phyloP scores from a whole-genome alignment of 2,113 vertebrate genomes.

The Sebastes fasciatus region DNA sequence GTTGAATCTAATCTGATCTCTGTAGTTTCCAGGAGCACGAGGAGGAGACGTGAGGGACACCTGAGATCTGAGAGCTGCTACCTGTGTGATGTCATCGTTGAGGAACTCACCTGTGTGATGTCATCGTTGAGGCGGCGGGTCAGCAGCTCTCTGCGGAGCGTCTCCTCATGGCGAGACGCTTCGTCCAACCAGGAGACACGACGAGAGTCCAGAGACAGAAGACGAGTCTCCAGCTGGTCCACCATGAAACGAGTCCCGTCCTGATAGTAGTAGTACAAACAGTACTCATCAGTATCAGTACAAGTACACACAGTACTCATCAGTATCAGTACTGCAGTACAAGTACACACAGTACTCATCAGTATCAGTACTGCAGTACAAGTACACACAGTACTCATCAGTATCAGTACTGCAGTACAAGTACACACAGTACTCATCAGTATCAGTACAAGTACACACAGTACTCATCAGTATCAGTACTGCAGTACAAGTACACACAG shows the following conservation, averaged over 20 bases:
- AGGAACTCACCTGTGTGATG: constrained; percentile 53
- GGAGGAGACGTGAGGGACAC: too few species aligned
- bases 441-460: background rate
- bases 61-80: too few species aligned
- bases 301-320: too few species aligned
- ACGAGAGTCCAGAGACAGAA: constrained; percentile 42
- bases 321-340: too few species aligned
- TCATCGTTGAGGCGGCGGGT: constrained; percentile 23
- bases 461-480: background rate
- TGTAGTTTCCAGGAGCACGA: too few species aligned
- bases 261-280: constrained; percentile 7
- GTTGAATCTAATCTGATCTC: too few species aligned
- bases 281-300: background rate
- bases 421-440: background rate
- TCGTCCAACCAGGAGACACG: constrained; percentile 27
- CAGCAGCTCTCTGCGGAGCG: constrained; percentile 21
- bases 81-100: too few species aligned
- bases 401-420: too few species aligned
- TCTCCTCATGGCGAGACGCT: constrained; percentile 27
- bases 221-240: constrained; percentile 53
- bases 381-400: too few species aligned
- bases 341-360: too few species aligned
- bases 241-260: constrained; percentile 22
- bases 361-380: too few species aligned
- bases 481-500: too few species aligned